Evolutionary conservation across 1,140 invertebrate species (phyloP), one percentile per base, ranked within the genome.

Genomic region (Lucilia sericata): DNA sequence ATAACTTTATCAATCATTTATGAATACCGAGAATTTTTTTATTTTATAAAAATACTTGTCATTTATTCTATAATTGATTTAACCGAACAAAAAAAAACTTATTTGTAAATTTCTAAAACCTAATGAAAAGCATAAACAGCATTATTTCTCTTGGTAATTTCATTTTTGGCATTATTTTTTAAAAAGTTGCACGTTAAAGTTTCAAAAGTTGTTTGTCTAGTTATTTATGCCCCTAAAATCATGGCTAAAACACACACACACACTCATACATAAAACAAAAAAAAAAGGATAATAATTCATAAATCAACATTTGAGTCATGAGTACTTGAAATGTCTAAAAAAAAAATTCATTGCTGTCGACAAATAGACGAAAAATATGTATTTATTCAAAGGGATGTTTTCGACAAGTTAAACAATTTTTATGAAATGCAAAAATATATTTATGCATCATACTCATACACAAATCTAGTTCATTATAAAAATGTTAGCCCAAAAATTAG

Each of bases 281-380:
- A 1, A 7, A 0, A n/a, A 60, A 7, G 17, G 55, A 5, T 12
- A 17, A 60, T 60, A 60, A 60, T 60, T 60, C 55, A 60, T 60
- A 60, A 60, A 60, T 60, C 55, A 60, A 60, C 55, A 60, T 60
- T 60, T 60, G 17, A 60, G 55, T 60, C 55, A 60, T 60, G 14
- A 42, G 42, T 10, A 60, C 55, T 60, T 60, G 12, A 60, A 60
- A 60, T 60, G 51, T 0, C 51, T 55, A 55, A 55, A 55, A 55
- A 55, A 55, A 55, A 8, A 30, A 9, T 60, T 60, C 55, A 60
- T 60, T 60, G 55, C 55, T 17, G 55, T n/a, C n/a, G 55, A 60
- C 55, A 60, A 17, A 60, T 17, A 10, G 5, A 7, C 42, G 42
- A 30, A 30, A 30, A 30, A 30, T 42, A 42, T 42, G 42, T 42